Percentiles rank a stretch among this genome's conserved stretches.
Conservation (phyloP, 1,140 invertebrate genomes). For the Anoplophora glabripennis region DNA sequence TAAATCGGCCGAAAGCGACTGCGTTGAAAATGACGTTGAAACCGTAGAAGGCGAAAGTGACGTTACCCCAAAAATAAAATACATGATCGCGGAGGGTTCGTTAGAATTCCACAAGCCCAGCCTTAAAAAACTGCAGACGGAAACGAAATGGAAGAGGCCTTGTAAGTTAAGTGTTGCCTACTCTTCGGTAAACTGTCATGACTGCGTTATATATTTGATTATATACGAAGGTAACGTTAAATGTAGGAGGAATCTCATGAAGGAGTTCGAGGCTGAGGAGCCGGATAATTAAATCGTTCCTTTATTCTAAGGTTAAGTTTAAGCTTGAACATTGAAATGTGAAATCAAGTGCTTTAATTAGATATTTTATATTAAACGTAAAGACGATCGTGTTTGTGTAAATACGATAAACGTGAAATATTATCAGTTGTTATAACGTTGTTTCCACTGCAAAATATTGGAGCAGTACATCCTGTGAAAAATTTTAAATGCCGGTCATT, state of each 20-base stretch:
- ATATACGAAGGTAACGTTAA: constrained; percentile 57
- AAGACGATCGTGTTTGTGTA: no score
- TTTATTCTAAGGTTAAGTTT: no score
- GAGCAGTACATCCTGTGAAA: no score
- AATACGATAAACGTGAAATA: no score
- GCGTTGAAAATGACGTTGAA: constrained; percentile 17
- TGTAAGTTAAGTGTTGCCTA: constrained; percentile 58
- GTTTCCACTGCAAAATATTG: no score
- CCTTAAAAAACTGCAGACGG: constrained; percentile 50
- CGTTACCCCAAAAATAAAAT: constrained; percentile 22
- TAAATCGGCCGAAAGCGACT: constrained; percentile 8
- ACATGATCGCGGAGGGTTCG: constrained; percentile 48
- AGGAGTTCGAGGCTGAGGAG: constrained; percentile 38
- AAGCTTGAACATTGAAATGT: no score
- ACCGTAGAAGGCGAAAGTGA: constrained; percentile 29
- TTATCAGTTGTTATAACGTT: no score
- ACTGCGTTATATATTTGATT: constrained; percentile 57
- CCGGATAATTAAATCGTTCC: constrained; percentile 16
- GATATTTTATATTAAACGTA: no score
- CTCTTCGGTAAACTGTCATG: constrained; percentile 51
- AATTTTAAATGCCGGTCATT: no score
- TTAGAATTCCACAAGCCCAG: constrained; percentile 54
- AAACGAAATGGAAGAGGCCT: constrained; percentile 56
- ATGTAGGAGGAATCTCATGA: constrained; percentile 56
- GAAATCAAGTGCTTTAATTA: no score